phyloP scores from a whole-genome alignment of 2,888 invertebrate species.

The Neoitamus cyanurus region DNA sequence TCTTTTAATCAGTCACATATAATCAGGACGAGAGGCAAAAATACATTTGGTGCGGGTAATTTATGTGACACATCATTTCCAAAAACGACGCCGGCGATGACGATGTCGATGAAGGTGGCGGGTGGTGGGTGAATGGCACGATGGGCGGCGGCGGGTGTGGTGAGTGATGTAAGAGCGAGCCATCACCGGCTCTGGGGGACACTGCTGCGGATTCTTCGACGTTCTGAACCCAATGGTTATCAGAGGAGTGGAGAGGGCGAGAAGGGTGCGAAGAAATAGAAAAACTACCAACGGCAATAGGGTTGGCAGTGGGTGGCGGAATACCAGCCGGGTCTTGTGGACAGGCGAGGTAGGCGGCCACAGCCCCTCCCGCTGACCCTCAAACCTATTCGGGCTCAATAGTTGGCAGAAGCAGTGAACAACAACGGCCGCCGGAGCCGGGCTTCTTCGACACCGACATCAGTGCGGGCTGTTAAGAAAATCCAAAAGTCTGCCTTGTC shows the following conservation, averaged over 20 bases:
- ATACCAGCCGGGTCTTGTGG: background rate
- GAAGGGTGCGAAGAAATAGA: slow-evolving; percentile 18
- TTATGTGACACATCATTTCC: slow-evolving; percentile 55
- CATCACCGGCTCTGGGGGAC: background rate
- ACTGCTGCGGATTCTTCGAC: background rate
- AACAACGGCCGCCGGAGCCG: background rate
- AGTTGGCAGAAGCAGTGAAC: slow-evolving; percentile 9
- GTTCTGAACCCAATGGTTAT: slow-evolving; percentile 3
- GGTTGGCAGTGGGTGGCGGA: background rate
- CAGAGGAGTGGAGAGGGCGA: background rate
- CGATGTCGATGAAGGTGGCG: slow-evolving; percentile 41
- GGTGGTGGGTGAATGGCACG: background rate
- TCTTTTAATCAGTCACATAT: slow-evolving; percentile 55
- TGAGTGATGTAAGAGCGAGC: slow-evolving; percentile 30
- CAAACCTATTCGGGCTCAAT: background rate
- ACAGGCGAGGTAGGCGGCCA: background rate
- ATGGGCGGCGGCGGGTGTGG: background rate
- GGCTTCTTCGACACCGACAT: slow-evolving; percentile 5
- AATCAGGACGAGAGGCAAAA: slow-evolving; percentile 53
- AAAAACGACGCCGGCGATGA: slow-evolving; percentile 51
- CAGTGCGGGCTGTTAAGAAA: slow-evolving; percentile 25
- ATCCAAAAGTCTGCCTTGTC: slow-evolving; percentile 41
- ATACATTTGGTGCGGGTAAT: slow-evolving; percentile 51
- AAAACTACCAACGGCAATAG: slow-evolving; percentile 27
- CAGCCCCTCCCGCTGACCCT: background rate